Conservation (phyloP, 2,113 vertebrate species). For the Gallinago media region DNA sequence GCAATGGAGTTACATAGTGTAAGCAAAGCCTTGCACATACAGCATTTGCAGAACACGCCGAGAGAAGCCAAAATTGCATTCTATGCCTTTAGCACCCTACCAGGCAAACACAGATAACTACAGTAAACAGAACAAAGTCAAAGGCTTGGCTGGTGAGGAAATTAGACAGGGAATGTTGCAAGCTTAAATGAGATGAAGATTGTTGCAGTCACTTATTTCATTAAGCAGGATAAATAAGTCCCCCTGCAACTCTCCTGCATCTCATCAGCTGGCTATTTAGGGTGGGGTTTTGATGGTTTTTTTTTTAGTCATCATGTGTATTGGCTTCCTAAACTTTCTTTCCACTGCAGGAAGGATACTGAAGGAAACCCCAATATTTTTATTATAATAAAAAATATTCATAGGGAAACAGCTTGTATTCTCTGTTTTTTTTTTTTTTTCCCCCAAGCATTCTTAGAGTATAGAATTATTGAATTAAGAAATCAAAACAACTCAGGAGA, state of each 20-base stretch:
- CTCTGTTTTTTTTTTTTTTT: neutral
- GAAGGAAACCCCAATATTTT: neutral
- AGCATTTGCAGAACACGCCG: neutral
- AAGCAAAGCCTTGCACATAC: neutral
- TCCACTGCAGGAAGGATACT: neutral
- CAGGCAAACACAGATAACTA: neutral
- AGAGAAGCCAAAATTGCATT: neutral
- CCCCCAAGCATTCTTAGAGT: neutral
- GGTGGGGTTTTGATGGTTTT: too few relatives aligned
- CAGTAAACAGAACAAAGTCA: neutral
- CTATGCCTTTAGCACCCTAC: neutral
- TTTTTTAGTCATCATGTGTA: neutral
- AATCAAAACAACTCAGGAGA: neutral
- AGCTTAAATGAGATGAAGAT: neutral
- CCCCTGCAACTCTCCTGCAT: neutral
- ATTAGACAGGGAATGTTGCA: neutral
- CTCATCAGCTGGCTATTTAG: neutral
- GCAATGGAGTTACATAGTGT: neutral
- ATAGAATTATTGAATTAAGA: neutral
- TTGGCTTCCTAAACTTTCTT: neutral
- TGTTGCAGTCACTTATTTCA: neutral
- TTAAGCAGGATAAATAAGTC: neutral
- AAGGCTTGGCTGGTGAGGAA: neutral
- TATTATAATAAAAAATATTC: neutral
- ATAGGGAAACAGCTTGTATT: neutral